Conservation (phyloP, 2,888 invertebrate genomes). For the Augiades crinisus region DNA sequence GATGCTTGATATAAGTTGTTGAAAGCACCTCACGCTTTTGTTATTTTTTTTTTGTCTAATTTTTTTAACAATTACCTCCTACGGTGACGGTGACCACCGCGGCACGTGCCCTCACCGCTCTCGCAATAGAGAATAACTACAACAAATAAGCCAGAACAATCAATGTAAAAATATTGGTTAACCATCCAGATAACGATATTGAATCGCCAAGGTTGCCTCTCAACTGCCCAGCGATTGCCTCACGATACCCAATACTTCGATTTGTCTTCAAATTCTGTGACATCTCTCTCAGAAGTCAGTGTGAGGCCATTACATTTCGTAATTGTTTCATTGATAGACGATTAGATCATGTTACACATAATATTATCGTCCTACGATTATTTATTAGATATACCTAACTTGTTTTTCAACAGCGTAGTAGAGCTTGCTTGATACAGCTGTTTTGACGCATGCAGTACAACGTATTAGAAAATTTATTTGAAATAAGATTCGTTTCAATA, state of each 20-base stretch:
- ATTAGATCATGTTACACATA: conserved; percentile 10
- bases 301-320: conserved; percentile 34
- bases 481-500: no score
- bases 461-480: no score
- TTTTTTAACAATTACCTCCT: conserved; percentile 40
- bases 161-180: conserved; percentile 36
- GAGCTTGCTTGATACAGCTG: background rate
- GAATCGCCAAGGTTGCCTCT: conserved; percentile 42
- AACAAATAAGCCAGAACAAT: conserved; percentile 28
- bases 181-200: conserved; percentile 39
- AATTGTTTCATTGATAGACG: conserved; percentile 31
- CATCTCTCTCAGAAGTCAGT: conserved; percentile 44
- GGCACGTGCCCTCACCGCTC: conserved; percentile 26
- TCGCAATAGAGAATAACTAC: conserved; percentile 19
- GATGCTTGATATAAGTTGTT: no score
- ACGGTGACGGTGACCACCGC: conserved; percentile 35
- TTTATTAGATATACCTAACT: conserved; percentile 1
- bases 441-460: background rate
- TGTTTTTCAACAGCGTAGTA: no score
- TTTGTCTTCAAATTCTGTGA: conserved; percentile 46
- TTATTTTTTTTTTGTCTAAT: conserved; percentile 39
- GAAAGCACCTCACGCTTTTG: no score
- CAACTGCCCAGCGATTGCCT: conserved; percentile 38
- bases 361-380: background rate
- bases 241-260: conserved; percentile 39